Conservation (phyloP, 1,140 invertebrate species). For the Atopsyche davidsoni region DNA sequence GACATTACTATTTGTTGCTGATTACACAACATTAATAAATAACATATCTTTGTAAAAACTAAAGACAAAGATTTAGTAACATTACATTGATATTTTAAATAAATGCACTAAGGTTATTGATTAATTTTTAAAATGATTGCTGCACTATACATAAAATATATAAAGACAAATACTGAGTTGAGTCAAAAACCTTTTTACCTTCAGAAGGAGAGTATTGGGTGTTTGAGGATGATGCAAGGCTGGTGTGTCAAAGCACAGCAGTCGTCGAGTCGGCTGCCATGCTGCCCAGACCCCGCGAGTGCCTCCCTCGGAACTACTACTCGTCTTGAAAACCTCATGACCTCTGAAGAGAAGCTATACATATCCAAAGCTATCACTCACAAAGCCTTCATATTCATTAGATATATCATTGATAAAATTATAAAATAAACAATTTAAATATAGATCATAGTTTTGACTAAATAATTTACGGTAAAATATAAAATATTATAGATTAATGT, state of each 20-base stretch:
- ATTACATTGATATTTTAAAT: too few relatives aligned
- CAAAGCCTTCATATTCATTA: too few relatives aligned
- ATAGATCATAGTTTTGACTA: too few relatives aligned
- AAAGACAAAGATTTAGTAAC: too few relatives aligned
- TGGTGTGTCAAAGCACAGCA: constrained; percentile 76
- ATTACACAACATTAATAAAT: too few relatives aligned
- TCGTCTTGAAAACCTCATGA: constrained; percentile 68
- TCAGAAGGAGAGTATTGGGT: constrained; percentile 54
- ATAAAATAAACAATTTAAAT: too few relatives aligned
- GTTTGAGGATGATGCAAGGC: constrained; percentile 20
- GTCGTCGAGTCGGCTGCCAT: constrained; percentile 56
- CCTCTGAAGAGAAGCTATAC: constrained; percentile 61
- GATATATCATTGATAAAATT: too few relatives aligned
- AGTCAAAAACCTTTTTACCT: constrained; percentile 51
- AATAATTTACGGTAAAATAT: too few relatives aligned
- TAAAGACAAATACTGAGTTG: background rate
- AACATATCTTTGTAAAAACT: too few relatives aligned
- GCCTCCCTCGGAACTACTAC: constrained; percentile 64
- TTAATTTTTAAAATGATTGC: background rate
- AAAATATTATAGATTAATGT: background rate
- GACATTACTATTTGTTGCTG: too few relatives aligned
- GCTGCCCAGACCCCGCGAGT: constrained; percentile 79
- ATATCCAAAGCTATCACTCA: too few relatives aligned
- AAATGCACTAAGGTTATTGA: too few relatives aligned
- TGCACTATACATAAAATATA: background rate